Evolutionary conservation across 2,888 invertebrate species (phyloP).

Genomic region (Xestia sexstrigata): DNA sequence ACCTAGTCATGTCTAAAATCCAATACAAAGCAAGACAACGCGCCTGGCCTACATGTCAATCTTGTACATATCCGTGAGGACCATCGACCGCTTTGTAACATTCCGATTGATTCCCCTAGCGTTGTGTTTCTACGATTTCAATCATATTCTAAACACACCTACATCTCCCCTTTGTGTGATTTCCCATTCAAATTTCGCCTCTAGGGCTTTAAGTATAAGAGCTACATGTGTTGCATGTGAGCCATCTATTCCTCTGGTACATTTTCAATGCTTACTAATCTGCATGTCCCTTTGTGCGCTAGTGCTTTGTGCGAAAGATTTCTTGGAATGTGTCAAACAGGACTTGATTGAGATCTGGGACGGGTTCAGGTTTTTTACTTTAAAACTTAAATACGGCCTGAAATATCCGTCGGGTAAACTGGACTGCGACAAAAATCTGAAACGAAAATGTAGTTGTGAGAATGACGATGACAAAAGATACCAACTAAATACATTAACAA

Average conservation of each 20-base stretch:
- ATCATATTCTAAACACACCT: slow-evolving; percentile 60
- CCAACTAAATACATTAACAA: too few relatives aligned
- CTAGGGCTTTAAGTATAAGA: slow-evolving; percentile 43
- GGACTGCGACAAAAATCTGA: background rate
- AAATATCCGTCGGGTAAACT: background rate
- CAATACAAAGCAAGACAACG: background rate
- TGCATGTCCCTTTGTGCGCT: slow-evolving; percentile 69
- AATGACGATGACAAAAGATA: too few relatives aligned
- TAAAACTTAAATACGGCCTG: background rate
- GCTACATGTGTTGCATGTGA: slow-evolving; percentile 36
- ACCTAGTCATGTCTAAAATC: background rate
- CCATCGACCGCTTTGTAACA: slow-evolving; percentile 29
- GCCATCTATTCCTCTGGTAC: slow-evolving; percentile 45
- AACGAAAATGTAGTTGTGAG: background rate
- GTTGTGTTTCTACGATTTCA: slow-evolving; percentile 56
- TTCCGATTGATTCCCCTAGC: slow-evolving; percentile 49
- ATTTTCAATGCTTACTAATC: slow-evolving; percentile 68
- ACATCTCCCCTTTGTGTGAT: slow-evolving; percentile 34
- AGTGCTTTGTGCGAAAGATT: slow-evolving; percentile 65
- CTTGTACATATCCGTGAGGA: background rate
- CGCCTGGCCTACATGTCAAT: background rate
- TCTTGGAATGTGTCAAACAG: slow-evolving; percentile 51
- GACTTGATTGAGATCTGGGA: slow-evolving; percentile 37
- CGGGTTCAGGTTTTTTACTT: background rate
- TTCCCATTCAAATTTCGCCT: slow-evolving; percentile 42